Evolutionary conservation across 1,140 invertebrate species (phyloP).

Genomic region (Spodoptera litura): DNA sequence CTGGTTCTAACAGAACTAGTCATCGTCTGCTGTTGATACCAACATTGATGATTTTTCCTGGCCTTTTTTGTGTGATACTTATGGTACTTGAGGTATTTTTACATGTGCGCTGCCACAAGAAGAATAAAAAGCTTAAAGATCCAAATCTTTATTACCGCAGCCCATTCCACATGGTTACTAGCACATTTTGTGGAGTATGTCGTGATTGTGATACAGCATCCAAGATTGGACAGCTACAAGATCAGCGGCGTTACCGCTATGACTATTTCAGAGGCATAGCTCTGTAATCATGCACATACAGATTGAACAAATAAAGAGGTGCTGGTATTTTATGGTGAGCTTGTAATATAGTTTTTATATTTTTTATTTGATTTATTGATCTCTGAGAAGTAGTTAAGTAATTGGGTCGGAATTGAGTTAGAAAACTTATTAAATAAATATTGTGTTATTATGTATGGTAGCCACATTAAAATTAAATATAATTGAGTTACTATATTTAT

Average conservation of each 20-base stretch:
- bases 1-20: slow-evolving; percentile 70
- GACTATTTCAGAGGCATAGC: slow-evolving; percentile 70
- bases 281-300: slow-evolving; percentile 45
- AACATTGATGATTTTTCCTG: slow-evolving; percentile 68
- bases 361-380: neutral
- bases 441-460: too few species aligned
- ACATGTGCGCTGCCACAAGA: slow-evolving; percentile 73
- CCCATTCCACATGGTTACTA: slow-evolving; percentile 75
- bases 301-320: neutral
- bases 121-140: slow-evolving; percentile 72
- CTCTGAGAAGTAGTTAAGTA: neutral
- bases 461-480: too few species aligned
- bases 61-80: slow-evolving; percentile 65
- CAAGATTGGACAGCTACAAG: slow-evolving; percentile 73
- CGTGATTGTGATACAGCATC: slow-evolving; percentile 69
- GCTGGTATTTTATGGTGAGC: neutral
- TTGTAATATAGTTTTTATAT: neutral
- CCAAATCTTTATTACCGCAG: slow-evolving; percentile 73
- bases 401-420: too few species aligned
- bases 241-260: slow-evolving; percentile 70
- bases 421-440: too few species aligned
- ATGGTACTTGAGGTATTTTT: slow-evolving; percentile 71
- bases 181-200: slow-evolving; percentile 76
- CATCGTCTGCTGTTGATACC: slow-evolving; percentile 72
- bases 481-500: too few species aligned